phyloP scores from a whole-genome alignment of 37 sponge, comb jelly and placozoan genomes.

The Aplysina aerophoba region DNA sequence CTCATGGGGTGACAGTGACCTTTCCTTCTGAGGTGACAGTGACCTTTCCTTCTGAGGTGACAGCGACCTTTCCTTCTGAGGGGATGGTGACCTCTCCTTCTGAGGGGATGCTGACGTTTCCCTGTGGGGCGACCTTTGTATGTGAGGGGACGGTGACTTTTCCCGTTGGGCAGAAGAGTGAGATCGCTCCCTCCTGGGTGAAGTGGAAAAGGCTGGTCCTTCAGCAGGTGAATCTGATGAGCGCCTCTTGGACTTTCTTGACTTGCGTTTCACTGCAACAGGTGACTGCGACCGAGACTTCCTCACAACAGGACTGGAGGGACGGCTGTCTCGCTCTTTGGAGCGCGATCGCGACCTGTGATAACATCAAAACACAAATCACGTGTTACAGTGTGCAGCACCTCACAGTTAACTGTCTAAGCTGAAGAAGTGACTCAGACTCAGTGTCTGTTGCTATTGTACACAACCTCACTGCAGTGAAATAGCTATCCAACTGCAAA shows the following conservation, averaged over 20 bases:
- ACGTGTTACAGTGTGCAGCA: background rate
- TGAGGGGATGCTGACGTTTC: background rate
- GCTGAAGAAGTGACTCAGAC: too few species aligned
- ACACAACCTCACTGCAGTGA: too few species aligned
- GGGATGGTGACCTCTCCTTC: background rate
- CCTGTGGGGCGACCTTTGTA: background rate
- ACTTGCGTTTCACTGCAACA: background rate
- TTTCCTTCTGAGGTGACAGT: background rate
- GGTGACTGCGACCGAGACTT: conserved; percentile 13
- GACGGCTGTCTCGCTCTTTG: background rate
- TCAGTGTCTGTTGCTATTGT: too few species aligned
- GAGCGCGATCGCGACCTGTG: background rate
- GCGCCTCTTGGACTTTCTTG: background rate
- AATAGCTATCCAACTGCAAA: too few species aligned
- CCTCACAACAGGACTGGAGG: background rate
- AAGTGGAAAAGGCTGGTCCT: background rate
- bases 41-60: background rate
- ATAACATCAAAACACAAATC: too few species aligned
- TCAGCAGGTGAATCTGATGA: conserved; percentile 1
- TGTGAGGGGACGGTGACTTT: background rate
- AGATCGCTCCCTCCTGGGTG: background rate
- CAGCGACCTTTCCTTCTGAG: background rate
- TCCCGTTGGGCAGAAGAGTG: background rate
- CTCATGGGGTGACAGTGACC: background rate
- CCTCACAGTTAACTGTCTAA: background rate